These are phyloP conservation scores for Sylvia atricapilla DNA, from an alignment of 2,113 vertebrate genomes.

Conservation along the genomic window DNA sequence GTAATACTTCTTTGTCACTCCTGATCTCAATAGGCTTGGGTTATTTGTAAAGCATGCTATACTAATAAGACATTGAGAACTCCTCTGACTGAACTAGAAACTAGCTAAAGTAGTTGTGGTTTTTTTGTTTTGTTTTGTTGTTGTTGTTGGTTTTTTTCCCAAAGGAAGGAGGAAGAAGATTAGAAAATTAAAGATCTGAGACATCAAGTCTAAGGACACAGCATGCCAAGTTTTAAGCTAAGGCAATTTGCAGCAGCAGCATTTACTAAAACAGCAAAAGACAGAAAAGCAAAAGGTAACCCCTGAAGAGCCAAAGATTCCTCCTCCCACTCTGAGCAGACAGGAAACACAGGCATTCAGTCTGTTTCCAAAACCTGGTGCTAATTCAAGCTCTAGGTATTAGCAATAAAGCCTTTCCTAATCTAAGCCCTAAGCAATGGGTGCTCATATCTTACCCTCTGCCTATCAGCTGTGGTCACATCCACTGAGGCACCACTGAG, in stretches of 20 bases:
- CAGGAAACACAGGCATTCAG: background rate
- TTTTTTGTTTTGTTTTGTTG: background rate
- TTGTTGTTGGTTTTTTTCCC: no score
- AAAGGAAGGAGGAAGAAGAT: background rate
- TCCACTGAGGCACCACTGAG: background rate
- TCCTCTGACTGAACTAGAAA: background rate
- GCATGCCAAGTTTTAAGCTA: background rate
- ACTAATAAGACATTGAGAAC: background rate
- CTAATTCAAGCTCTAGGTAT: conserved; percentile 30
- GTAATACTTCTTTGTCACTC: background rate
- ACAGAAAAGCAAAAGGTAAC: background rate
- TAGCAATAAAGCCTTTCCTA: conserved; percentile 24
- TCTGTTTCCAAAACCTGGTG: background rate
- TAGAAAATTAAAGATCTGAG: background rate
- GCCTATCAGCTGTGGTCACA: background rate
- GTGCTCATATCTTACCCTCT: background rate
- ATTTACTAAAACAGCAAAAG: background rate
- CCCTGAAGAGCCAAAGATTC: background rate
- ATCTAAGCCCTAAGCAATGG: background rate
- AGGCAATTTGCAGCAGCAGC: background rate
- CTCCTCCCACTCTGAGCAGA: background rate
- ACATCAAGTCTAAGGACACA: background rate
- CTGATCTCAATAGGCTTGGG: background rate
- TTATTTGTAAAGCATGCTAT: background rate
- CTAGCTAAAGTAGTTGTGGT: background rate